Evolutionary conservation across 23 tunicate species (phyloP).

Genomic region (Styela plicata): DNA sequence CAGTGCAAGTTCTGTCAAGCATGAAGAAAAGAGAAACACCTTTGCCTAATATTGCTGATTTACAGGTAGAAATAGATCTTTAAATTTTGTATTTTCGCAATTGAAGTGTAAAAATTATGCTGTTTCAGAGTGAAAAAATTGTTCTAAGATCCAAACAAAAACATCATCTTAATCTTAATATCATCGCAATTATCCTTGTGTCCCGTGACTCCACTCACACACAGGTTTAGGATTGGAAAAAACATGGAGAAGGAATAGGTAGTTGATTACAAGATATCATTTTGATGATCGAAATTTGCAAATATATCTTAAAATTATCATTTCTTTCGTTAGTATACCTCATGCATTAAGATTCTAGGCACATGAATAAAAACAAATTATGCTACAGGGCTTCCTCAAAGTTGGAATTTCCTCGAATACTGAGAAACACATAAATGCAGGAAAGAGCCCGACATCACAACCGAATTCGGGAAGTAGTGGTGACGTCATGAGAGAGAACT

Average conservation of each 20-base stretch:
- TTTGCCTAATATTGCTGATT: slow-evolving; percentile 71
- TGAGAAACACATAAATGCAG: slow-evolving; percentile 8
- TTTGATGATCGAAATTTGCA: no score
- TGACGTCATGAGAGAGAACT: slow-evolving; percentile 20
- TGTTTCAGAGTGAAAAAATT: neutral
- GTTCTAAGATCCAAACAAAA: neutral
- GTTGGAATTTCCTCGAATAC: slow-evolving; percentile 64
- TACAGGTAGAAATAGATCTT: slow-evolving; percentile 84
- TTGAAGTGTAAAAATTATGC: neutral
- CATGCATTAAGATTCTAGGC: no score
- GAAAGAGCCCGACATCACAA: neutral
- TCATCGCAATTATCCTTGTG: neutral
- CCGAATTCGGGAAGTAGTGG: slow-evolving; percentile 1
- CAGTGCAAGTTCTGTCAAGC: slow-evolving; percentile 84
- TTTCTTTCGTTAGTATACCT: no score
- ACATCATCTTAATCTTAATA: neutral
- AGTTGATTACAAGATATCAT: no score
- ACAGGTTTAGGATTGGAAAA: no score
- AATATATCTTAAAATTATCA: no score
- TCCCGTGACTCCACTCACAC: no score
- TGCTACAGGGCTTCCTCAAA: slow-evolving; percentile 76
- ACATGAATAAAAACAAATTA: neutral
- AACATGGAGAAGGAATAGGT: no score
- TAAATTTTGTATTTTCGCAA: neutral
- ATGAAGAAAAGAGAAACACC: slow-evolving; percentile 69